A percentile compares a stretch with the other conserved stretches of the same genome.
These are phyloP conservation scores for Echinometra lucunter DNA, from an alignment of 53 echinoderm and acorn worm species.

Conservation along the genomic window DNA sequence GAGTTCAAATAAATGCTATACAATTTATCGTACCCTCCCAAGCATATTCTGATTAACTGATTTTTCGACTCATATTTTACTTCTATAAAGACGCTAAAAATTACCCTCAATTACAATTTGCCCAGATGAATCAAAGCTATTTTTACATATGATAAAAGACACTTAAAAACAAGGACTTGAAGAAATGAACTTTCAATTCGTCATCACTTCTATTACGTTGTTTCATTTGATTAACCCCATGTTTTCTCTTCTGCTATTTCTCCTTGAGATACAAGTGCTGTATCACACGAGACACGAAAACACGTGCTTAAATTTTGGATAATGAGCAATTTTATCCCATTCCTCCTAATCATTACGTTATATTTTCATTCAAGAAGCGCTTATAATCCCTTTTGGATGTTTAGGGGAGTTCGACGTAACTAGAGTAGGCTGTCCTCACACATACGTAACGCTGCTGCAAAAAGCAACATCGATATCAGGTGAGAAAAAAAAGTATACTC, in stretches of 20 bases:
- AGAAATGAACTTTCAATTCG: not conserved
- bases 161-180: not conserved
- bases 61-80: not conserved
- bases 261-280: not conserved
- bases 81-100: not conserved
- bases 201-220: not conserved
- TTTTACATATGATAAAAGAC: not conserved
- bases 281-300: conserved; percentile 3
- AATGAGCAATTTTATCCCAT: not conserved
- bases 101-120: not conserved
- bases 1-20: too few species aligned
- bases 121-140: not conserved
- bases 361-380: not conserved
- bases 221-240: not conserved
- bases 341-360: not conserved
- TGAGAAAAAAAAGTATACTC: not conserved
- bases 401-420: conserved; percentile 23
- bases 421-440: not conserved
- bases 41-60: not conserved
- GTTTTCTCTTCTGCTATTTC: too few species aligned
- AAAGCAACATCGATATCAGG: not conserved
- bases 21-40: not conserved
- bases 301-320: conserved; percentile 47
- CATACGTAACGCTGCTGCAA: not conserved
- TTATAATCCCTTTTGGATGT: not conserved